Conservation (phyloP, 2,888 invertebrate genomes). For the Trichogramma evanescens region DNA sequence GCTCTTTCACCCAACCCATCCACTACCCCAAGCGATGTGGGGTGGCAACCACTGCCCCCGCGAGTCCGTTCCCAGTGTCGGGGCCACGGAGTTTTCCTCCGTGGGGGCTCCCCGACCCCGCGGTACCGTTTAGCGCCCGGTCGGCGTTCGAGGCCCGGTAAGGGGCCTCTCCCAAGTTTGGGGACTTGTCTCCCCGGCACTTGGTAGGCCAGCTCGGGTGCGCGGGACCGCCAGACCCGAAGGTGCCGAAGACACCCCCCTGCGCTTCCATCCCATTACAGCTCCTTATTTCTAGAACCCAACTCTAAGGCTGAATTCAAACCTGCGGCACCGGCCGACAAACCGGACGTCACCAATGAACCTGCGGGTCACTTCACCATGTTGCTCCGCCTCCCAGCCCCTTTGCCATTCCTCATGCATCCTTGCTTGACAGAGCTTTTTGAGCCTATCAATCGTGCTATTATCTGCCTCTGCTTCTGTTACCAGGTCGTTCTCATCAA, state of each 20-base stretch:
- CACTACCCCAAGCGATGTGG: neutral
- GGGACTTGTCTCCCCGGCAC: no score
- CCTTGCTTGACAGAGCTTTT: no score
- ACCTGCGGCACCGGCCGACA: neutral
- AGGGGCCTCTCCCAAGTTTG: no score
- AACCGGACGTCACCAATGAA: conserved; percentile 7
- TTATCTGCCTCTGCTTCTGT: no score
- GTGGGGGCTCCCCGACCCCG: neutral
- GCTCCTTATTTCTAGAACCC: neutral
- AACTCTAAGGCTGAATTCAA: neutral
- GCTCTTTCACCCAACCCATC: neutral
- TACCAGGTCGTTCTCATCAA: no score
- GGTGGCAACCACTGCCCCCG: conserved; percentile 3
- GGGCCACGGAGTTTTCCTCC: neutral
- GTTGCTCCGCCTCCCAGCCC: conserved; percentile 5
- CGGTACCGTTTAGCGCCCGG: neutral
- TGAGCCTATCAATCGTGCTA: no score
- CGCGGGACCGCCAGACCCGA: no score
- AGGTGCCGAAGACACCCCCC: no score
- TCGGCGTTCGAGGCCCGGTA: no score
- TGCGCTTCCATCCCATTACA: no score
- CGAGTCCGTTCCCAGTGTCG: neutral
- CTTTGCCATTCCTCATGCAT: neutral
- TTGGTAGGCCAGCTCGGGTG: no score
- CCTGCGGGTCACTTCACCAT: conserved; percentile 6